phyloP scores from a whole-genome alignment of 2,888 invertebrate genomes.

The Uropetala carovei region DNA sequence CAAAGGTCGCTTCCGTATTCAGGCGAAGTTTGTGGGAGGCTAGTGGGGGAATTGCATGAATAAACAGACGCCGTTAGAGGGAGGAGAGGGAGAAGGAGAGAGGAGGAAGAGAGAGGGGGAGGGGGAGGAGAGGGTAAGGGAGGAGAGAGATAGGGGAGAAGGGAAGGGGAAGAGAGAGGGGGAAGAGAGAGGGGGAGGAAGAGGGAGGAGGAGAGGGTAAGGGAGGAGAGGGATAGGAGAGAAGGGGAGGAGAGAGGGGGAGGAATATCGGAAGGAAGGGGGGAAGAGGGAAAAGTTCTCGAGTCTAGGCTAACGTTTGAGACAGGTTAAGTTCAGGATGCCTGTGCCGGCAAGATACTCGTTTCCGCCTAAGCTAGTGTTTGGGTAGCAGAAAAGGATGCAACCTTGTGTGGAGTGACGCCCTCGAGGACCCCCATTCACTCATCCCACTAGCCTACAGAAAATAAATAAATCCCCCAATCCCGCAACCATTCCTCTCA shows the following conservation, averaged over 20 bases:
- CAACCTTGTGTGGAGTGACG: no score
- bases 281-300: no score
- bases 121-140: neutral
- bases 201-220: neutral
- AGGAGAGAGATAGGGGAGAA: neutral
- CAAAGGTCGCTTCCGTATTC: conserved; percentile 10
- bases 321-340: no score
- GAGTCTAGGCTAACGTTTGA: no score
- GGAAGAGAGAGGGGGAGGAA: no score
- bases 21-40: neutral
- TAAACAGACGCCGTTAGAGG: neutral
- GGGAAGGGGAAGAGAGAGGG: neutral
- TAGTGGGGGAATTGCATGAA: conserved; percentile 6
- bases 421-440: no score
- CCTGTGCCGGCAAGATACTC: no score
- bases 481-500: no score
- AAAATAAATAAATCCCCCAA: no score
- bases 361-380: no score
- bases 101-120: neutral
- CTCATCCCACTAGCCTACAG: no score
- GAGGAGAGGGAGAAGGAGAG: neutral
- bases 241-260: neutral
- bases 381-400: no score
- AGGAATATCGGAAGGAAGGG: neutral
- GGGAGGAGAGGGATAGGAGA: neutral